Evolutionary conservation across 2,888 invertebrate genomes (phyloP).

Genomic region (Caenorhabditis sulstoni): DNA sequence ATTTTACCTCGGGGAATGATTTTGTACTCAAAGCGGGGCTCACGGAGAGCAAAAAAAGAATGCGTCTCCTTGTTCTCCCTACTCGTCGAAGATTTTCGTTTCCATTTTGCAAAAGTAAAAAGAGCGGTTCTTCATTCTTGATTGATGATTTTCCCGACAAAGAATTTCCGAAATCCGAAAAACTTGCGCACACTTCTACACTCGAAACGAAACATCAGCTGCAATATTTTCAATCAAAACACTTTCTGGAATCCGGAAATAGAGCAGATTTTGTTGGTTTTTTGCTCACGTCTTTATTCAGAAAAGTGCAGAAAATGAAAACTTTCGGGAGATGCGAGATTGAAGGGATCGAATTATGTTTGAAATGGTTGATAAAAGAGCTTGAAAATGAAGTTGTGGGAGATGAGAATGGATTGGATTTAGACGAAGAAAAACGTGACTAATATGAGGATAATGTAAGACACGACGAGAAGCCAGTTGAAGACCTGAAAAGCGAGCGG

Average conservation of each 20-base stretch:
- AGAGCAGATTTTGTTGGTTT: background rate
- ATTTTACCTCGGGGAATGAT: constrained; percentile 59
- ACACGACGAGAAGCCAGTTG: constrained; percentile 71
- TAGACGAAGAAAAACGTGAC: constrained; percentile 66
- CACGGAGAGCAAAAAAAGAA: constrained; percentile 48
- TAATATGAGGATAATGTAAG: constrained; percentile 66
- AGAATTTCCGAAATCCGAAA: background rate
- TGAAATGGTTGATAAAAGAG: constrained; percentile 12
- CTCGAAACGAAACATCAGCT: constrained; percentile 5
- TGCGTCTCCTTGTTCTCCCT: background rate
- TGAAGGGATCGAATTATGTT: constrained; percentile 51
- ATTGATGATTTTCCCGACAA: constrained; percentile 1
- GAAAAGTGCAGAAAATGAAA: constrained; percentile 3
- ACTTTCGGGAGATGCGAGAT: constrained; percentile 31
- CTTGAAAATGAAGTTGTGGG: constrained; percentile 1
- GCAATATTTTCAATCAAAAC: constrained; percentile 12
- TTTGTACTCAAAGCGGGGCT: constrained; percentile 33
- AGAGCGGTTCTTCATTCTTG: constrained; percentile 24
- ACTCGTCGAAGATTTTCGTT: constrained; percentile 5
- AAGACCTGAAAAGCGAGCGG: constrained; percentile 66
- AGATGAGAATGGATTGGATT: constrained; percentile 9
- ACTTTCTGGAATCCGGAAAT: background rate
- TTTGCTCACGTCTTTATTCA: constrained; percentile 8
- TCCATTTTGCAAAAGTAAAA: constrained; percentile 17
- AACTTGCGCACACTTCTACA: too few relatives aligned